These are phyloP conservation scores for Paraescarpia echinospica DNA, from an alignment of 1,140 invertebrate genomes.

Conservation along the genomic window DNA sequence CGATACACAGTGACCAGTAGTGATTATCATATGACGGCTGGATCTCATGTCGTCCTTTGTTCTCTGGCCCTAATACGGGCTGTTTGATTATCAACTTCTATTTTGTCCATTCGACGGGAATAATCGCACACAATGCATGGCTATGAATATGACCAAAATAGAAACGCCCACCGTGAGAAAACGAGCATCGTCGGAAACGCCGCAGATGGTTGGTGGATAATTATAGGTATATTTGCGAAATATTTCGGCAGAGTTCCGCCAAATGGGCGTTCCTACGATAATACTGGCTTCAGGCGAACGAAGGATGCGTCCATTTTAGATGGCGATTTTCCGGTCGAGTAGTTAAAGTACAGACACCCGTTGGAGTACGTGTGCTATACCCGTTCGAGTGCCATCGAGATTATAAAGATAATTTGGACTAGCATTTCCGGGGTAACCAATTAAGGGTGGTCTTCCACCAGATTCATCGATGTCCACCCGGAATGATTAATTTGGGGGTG, in stretches of 20 bases:
- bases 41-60: neutral
- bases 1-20: neutral
- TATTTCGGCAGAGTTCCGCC: neutral
- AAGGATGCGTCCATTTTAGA: neutral
- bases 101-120: neutral
- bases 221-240: neutral
- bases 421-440: neutral
- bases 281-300: neutral
- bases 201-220: neutral
- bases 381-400: neutral
- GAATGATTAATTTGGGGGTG: neutral
- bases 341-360: neutral
- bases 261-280: neutral
- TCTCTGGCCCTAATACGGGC: neutral
- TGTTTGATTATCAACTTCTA: neutral
- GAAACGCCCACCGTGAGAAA: neutral
- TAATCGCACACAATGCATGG: neutral
- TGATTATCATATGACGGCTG: neutral
- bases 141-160: neutral
- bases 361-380: neutral
- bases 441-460: neutral
- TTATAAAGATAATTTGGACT: neutral
- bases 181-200: neutral
- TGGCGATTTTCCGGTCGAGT: neutral
- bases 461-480: neutral